Percentiles rank a stretch among this genome's conserved stretches.
Evolutionary conservation across 2,113 vertebrate genomes (phyloP).

Genomic region (Coryphaenoides rupestris): DNA sequence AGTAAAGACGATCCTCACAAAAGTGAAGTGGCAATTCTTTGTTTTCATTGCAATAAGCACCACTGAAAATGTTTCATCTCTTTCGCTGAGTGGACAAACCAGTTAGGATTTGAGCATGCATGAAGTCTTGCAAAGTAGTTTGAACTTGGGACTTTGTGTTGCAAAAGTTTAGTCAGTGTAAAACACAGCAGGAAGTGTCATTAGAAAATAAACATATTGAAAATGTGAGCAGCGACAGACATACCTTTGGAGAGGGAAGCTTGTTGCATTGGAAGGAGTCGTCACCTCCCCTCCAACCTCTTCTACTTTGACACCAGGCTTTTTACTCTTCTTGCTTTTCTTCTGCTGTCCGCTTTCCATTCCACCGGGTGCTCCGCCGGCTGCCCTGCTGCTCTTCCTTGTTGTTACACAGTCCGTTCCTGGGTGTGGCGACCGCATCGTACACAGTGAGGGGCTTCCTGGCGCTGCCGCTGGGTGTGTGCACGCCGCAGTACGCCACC

Average conservation of each 20-base stretch:
- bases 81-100: no score
- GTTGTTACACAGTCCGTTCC: conserved; percentile 85
- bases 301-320: conserved; percentile 50
- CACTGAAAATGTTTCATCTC: no score
- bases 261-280: conserved; percentile 76
- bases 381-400: conserved; percentile 68
- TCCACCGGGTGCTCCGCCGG: conserved; percentile 51
- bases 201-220: no score
- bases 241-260: conserved; percentile 91
- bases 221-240: neutral
- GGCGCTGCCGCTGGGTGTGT: conserved; percentile 86
- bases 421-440: conserved; percentile 76
- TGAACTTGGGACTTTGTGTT: no score
- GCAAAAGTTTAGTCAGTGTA: no score
- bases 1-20: no score
- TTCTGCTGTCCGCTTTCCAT: conserved; percentile 78
- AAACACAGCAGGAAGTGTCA: no score
- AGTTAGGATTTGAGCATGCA: no score
- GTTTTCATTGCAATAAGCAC: no score
- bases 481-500: conserved; percentile 92
- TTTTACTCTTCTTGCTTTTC: conserved; percentile 82
- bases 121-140: no score
- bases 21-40: no score
- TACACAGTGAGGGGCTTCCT: conserved; percentile 88
- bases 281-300: conserved; percentile 68